Base-by-base conservation (phyloP, 2,888 invertebrate genomes). In the Cantharis rustica region DNA sequence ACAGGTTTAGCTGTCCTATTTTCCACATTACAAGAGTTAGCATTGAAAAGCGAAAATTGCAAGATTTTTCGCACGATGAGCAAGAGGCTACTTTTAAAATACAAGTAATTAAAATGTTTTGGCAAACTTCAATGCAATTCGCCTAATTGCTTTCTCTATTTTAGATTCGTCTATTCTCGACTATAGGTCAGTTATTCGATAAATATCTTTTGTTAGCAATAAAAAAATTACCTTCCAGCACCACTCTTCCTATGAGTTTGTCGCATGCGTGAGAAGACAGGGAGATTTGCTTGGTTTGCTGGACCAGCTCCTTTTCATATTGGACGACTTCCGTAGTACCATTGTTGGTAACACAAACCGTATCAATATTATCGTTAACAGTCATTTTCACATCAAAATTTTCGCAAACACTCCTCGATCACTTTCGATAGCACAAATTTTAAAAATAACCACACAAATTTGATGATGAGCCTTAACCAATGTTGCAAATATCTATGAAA, bases 221-320 rank as follows among this genome's bases (percentile, higher is more conserved):
- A 10, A 26, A 31, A 69, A 61, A 68, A 79, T 89, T 88, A 91
- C 91, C 91, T 89, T 91, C 91, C 78, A 91, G 84, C 10, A 91
- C 91, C 64, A 91, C 91, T 80, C 90, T 86, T 79, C 91, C 91
- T 16, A 91, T 86, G 7, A 91, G 88, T 83, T 91, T 89, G 83
- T 91, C 91, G 84, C 89, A 89, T 73, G 82, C 82, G 31, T 75
- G 71, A 16, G 84, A 84, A 17, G 82, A 83, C 47, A 86, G 87
- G 78, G 23, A 69, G 26, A 70, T 16, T 66, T 66, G 66, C 78
- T 78, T 80, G 82, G 74, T 79, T 17, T 77, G 76, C 15, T 80
- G 79, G 10, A 81, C 75, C 16, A 75, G 76, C 68, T 81, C 81
- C 71, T 73, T 77, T 26, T 88, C 84, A 82, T 88, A 79, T 80